Evolutionary conservation across 2,888 invertebrate species (phyloP).

Genomic region (Drosophila engyochracea): DNA sequence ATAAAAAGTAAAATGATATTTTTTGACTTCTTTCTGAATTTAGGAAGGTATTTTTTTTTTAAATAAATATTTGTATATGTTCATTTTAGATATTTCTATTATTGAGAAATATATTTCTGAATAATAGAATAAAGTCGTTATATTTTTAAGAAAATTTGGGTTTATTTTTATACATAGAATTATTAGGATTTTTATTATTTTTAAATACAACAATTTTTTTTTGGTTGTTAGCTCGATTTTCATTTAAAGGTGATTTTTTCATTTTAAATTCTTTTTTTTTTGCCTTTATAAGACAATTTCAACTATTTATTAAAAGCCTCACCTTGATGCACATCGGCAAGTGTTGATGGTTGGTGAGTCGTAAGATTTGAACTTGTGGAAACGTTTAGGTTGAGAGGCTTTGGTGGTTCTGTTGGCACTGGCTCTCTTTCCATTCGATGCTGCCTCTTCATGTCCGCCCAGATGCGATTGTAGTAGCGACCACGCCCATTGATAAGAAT

Average conservation of each 20-base stretch:
- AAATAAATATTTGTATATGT: too few relatives aligned
- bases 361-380: not conserved
- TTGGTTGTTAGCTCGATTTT: too few relatives aligned
- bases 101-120: too few relatives aligned
- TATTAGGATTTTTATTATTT: too few relatives aligned
- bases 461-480: conserved; percentile 84
- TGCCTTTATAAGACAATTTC: fast-evolving
- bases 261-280: not conserved
- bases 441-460: conserved; percentile 63
- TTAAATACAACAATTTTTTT: too few relatives aligned
- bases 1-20: too few relatives aligned
- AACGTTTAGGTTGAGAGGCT: not conserved
- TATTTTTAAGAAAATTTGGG: not conserved
- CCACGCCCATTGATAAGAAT: conserved; percentile 94
- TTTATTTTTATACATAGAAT: not conserved
- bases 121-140: too few relatives aligned
- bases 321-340: conserved; percentile 1
- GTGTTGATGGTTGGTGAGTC: not conserved
- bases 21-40: too few relatives aligned
- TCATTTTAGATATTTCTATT: too few relatives aligned
- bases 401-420: conserved; percentile 1
- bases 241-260: not conserved
- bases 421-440: conserved; percentile 31
- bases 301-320: not conserved
- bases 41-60: too few relatives aligned